phyloP scores from a whole-genome alignment of 1,140 invertebrate species.

The Hydropsyche tenuis region DNA sequence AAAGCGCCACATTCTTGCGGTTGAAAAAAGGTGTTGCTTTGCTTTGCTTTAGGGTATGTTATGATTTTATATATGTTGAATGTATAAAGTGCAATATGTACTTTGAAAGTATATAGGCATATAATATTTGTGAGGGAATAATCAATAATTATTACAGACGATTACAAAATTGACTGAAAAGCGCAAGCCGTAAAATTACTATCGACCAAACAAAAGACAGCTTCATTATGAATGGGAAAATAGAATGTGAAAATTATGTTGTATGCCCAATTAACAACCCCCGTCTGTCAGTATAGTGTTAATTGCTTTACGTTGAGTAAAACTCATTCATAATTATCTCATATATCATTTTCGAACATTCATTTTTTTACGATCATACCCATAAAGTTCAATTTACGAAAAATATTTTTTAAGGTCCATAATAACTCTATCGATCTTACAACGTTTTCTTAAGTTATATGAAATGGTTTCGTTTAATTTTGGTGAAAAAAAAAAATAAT shows the following conservation, averaged over 20 bases:
- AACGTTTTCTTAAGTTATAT: not conserved
- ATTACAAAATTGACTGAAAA: no score
- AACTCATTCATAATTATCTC: not conserved
- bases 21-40: slow-evolving; percentile 26
- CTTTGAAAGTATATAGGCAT: no score
- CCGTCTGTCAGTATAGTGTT: slow-evolving; percentile 16
- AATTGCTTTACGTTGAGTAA: slow-evolving; percentile 12
- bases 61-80: not conserved
- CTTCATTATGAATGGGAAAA: not conserved
- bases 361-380: no score
- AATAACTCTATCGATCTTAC: slow-evolving; percentile 26
- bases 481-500: slow-evolving; percentile 9
- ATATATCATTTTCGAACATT: not conserved
- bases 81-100: no score
- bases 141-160: no score
- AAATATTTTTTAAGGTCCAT: not conserved
- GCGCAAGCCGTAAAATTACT: no score
- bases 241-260: slow-evolving; percentile 16
- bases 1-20: slow-evolving; percentile 37
- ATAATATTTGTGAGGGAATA: no score
- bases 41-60: slow-evolving; percentile 23
- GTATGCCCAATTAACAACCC: slow-evolving; percentile 3
- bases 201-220: not conserved
- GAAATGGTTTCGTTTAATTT: slow-evolving; percentile 10
- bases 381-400: no score